Evolutionary conservation across 2,113 vertebrate genomes (phyloP).

Genomic region (Cyprinus carpio): DNA sequence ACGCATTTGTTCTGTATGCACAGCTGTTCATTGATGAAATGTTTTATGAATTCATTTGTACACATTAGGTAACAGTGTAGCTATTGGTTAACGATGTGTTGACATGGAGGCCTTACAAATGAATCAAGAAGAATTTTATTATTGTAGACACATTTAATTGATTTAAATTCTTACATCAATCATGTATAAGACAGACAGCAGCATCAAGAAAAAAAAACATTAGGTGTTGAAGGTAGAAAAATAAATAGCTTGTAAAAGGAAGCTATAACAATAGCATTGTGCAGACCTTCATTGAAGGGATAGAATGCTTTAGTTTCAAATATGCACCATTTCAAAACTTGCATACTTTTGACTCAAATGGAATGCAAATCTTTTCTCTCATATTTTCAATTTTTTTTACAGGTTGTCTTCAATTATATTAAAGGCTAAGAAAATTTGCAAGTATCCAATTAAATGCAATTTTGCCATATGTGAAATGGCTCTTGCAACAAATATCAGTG

Average conservation of each 20-base stretch:
- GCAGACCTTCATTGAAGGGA: constrained; percentile 83
- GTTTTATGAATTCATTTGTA: neutral
- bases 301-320: constrained; percentile 60
- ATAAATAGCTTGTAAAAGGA: constrained; percentile 74
- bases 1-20: neutral
- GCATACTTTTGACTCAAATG: constrained; percentile 50
- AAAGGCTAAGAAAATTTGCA: neutral
- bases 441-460: neutral
- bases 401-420: neutral
- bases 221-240: constrained; percentile 59
- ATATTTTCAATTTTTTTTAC: neutral
- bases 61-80: neutral
- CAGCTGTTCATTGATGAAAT: neutral
- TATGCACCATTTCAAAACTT: constrained; percentile 55
- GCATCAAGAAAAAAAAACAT: constrained; percentile 56
- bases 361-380: constrained; percentile 52
- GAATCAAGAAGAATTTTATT: constrained; percentile 17
- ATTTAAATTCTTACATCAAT: constrained; percentile 54
- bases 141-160: constrained; percentile 54
- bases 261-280: constrained; percentile 75
- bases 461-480: constrained; percentile 1
- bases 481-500: constrained; percentile 35
- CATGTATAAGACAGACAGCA: constrained; percentile 60
- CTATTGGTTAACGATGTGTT: neutral
- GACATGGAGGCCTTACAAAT: constrained; percentile 10